Percentiles rank a stretch among this genome's conserved stretches.
phyloP scores from a whole-genome alignment of 2,113 vertebrate genomes.

The Madoqua kirkii region DNA sequence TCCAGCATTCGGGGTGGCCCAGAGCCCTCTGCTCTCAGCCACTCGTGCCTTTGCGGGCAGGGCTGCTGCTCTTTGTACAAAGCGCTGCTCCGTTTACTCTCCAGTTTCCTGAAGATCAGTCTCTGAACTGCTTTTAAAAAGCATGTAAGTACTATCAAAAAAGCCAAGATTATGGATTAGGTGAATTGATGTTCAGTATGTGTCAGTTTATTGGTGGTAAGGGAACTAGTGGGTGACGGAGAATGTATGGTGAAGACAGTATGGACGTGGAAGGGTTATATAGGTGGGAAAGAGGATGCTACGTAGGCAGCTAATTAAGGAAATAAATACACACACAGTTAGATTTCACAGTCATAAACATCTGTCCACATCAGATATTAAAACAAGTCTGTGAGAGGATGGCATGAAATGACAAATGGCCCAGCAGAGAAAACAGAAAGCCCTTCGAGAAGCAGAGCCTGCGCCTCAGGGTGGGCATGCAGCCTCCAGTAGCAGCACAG shows the following conservation, averaged over 20 bases:
- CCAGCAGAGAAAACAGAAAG: neutral
- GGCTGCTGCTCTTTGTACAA: neutral
- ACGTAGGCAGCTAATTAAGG: neutral
- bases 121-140: neutral
- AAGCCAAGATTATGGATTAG: neutral
- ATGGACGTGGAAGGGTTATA: rapidly evolving
- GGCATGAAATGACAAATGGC: neutral
- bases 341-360: neutral
- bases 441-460: rapidly evolving
- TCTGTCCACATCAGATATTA: neutral
- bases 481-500: rapidly evolving
- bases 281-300: neutral
- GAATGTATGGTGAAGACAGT: neutral
- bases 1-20: rapidly evolving
- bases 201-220: neutral
- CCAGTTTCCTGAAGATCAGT: neutral
- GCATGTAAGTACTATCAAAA: neutral
- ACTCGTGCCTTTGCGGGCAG: rapidly evolving
- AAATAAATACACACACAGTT: neutral
- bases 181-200: neutral
- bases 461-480: neutral
- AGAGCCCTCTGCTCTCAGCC: too few relatives aligned
- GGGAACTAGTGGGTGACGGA: neutral
- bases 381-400: neutral
- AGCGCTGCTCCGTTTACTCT: neutral